Evolutionary conservation across 2,797 vertebrate species (phyloP), one percentile per base, ranked within the genome.

Genomic region (Sandelia bainsii): DNA sequence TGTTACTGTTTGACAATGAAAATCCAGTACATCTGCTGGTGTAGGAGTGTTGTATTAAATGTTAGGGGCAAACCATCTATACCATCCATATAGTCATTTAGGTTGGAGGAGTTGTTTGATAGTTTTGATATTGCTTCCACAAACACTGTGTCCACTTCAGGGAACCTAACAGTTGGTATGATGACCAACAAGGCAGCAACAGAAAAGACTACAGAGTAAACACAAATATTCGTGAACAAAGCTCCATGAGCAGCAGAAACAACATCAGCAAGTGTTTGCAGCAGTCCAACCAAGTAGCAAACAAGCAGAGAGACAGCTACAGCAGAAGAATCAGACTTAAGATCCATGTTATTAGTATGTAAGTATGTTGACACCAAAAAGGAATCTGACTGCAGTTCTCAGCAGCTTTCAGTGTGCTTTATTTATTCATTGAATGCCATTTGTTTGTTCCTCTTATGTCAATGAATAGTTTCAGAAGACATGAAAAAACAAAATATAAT

Each of bases 161-260:
- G 25, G 25, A 25, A 25, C n/a, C n/a, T n/a, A n/a, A 25, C 32
- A 23, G 59, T 45, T 63, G 48, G 51, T 50, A 22, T n/a, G 32
- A 44, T n/a, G 46, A n/a, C n/a, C 62, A 37, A 22, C 22, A 19
- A 1, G 23, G 62, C 54, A 5, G 45, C 34, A 65, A 27, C 61
- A 59, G 62, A 40, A 10, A 52, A 22, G 5, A 49, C 20, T n/a
- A 44, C 27, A 8, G 22, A 19, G 3, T 32, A 25, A 52, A 58
- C 50, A 42, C 9, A 19, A 23, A 22, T 37, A 20, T 45, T 54
- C 42, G 61, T 52, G 56, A 27, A 58, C 29, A 57, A 65, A 61
- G 48, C 62, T 46, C 40, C 19, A 2, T 23, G 59, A 23, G 57
- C 17, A 13, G 56, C 56, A 32, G 37, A 12, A 39, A 39, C 37